Percentiles rank a stretch among this genome's conserved stretches.
Conservation (phyloP, 2,797 vertebrate species). For the Sebastes vulpes region DNA sequence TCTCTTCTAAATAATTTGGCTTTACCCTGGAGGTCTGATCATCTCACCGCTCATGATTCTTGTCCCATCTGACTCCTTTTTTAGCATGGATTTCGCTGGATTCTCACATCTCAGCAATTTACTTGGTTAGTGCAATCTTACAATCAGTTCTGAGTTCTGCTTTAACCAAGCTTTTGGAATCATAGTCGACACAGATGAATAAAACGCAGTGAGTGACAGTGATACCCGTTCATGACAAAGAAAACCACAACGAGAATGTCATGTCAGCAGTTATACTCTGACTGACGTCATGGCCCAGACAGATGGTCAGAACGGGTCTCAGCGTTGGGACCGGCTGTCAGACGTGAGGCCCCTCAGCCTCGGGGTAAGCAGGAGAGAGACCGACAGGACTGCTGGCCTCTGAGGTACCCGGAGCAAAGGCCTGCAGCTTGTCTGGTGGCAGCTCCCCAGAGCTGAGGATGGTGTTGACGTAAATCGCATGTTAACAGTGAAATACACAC, state of each 20-base stretch:
- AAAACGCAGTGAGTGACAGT: not conserved
- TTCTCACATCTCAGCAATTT: not conserved
- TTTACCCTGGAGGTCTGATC: not conserved
- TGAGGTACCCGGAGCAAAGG: slow-evolving; percentile 12
- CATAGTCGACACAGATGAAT: not conserved
- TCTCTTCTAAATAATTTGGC: not conserved
- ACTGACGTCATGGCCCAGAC: slow-evolving; percentile 25
- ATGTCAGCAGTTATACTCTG: slow-evolving; percentile 49
- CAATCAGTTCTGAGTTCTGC: not conserved
- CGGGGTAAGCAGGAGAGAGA: slow-evolving; percentile 24
- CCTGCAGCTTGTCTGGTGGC: slow-evolving; percentile 41
- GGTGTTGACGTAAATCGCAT: slow-evolving; percentile 37
- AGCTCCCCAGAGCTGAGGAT: slow-evolving; percentile 19
- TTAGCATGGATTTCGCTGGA: not conserved
- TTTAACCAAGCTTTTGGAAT: not conserved
- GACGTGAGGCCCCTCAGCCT: slow-evolving; percentile 44
- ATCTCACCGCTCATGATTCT: not conserved
- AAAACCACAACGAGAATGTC: slow-evolving; percentile 17
- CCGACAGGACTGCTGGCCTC: slow-evolving; percentile 24
- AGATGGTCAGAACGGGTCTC: slow-evolving; percentile 66
- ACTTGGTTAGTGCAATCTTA: not conserved
- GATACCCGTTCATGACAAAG: not conserved
- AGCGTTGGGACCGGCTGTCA: slow-evolving; percentile 70
- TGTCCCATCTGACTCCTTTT: not conserved
- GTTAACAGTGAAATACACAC: slow-evolving; percentile 28